These are phyloP conservation scores for Vulpes ferrilata DNA, from an alignment of 2,113 vertebrate genomes.

Conservation along the genomic window DNA sequence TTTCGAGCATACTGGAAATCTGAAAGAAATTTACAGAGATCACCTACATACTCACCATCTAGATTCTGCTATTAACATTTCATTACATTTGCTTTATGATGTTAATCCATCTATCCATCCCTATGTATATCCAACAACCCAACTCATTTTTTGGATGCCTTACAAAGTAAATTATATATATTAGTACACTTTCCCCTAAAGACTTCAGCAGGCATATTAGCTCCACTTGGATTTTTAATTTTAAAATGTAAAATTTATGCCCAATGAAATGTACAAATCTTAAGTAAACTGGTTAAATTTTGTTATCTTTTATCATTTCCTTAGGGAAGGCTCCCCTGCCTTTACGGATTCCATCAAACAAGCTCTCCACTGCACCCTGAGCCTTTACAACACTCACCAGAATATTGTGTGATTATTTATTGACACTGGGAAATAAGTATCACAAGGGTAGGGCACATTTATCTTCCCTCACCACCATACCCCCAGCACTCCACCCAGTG, in stretches of 20 bases:
- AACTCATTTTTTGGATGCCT: background rate
- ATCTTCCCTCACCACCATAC: background rate
- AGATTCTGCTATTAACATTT: background rate
- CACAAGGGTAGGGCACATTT: background rate
- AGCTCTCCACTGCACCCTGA: background rate
- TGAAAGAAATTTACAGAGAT: conserved; percentile 46
- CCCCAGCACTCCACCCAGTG: background rate
- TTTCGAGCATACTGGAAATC: background rate
- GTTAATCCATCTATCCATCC: background rate
- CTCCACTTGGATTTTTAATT: background rate
- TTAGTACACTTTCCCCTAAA: background rate
- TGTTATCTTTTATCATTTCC: background rate
- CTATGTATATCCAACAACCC: background rate
- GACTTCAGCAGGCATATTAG: background rate
- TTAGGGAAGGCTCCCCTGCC: background rate
- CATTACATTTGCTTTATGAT: background rate
- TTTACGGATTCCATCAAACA: background rate
- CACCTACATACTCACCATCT: background rate
- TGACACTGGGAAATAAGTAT: background rate
- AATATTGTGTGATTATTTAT: background rate
- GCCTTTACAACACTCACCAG: background rate
- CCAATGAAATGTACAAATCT: background rate
- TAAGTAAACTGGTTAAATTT: conserved; percentile 1
- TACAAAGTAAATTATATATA: background rate
- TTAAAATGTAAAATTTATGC: background rate